Base-by-base conservation (phyloP, 2,113 vertebrate genomes). In the Microtus oregoni region DNA sequence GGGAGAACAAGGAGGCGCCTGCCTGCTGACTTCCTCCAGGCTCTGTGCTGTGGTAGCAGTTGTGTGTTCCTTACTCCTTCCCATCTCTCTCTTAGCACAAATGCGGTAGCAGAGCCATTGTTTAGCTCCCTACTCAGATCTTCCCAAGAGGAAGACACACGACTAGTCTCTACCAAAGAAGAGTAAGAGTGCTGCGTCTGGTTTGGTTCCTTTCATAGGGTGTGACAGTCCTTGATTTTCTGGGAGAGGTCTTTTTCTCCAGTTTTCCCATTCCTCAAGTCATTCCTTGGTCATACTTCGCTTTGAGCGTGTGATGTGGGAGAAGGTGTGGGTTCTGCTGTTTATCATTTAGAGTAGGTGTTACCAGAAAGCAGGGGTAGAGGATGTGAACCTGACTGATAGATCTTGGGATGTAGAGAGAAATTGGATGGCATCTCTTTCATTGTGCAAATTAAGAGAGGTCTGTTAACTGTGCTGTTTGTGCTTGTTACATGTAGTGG, bases 21-120 rank as follows among this genome's bases (percentile, higher is more conserved):
- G 97, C 81, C 65, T 92, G 88, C 93, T 87, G 78, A 95, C 92
- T 94, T 87, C 89, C 89, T 55, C 14, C 73, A 1, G 96, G 91
- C 95, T 94, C 81, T 75, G 1, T 58, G 92, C 90, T 90, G 95
- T 24, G 91, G 86, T 41, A 81, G 91, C 89, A 41, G 76, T 75
- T 94, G 41, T 58, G 44, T 52, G 52, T 2, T 30, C 44, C 79
- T 90, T 79, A 50, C 90, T 77, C 89, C n/a, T 88, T 92, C 92
- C 65, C 19, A 0, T 72, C 28, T 94, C 44, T 65, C 1, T 73
- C 52, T 0, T n/a, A 96, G 91, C 77, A 89, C 41, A 86, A 79
- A 52, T 82, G 52, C 32, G 12, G 7, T 0, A 22, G 61, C 28
- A 50, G 77, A 86, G 72, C 61, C 28, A 15, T 91, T 78, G 61